Conservation (phyloP, 2,113 vertebrate genomes). For the Tamias sibiricus region DNA sequence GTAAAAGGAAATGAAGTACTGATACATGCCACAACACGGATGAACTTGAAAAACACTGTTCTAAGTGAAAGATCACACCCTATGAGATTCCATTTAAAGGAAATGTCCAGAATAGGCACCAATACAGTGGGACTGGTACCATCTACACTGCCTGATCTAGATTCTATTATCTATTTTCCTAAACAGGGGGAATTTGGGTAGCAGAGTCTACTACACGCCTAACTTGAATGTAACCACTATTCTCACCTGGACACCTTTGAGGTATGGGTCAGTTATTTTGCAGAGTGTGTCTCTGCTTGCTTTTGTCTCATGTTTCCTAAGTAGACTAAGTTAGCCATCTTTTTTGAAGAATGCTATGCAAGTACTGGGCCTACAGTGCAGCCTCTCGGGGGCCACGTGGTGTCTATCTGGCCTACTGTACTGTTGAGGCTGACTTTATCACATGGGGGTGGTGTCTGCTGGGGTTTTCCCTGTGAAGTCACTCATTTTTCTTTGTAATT, state of each 20-base stretch:
- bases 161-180: not conserved
- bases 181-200: not conserved
- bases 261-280: not conserved
- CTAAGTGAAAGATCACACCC: not conserved
- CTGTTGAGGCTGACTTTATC: not conserved
- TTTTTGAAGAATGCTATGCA: not conserved
- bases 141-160: not conserved
- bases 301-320: not conserved
- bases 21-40: too few species aligned
- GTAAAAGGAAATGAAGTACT: not conserved
- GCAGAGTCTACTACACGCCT: not conserved
- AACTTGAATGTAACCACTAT: not conserved
- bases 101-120: not conserved
- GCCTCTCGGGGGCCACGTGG: accelerated
- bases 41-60: not conserved
- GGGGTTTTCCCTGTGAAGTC: not conserved
- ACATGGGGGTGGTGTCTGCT: not conserved
- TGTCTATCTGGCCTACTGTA: not conserved
- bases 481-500: not conserved
- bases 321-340: not conserved
- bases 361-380: not conserved
- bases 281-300: not conserved
- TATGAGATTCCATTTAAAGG: not conserved
- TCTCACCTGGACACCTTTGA: not conserved
- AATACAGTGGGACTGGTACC: not conserved